Percentiles rank a stretch among this genome's conserved stretches.
phyloP scores from a whole-genome alignment of 2,888 invertebrate genomes.

The Drosophila neutralis region DNA sequence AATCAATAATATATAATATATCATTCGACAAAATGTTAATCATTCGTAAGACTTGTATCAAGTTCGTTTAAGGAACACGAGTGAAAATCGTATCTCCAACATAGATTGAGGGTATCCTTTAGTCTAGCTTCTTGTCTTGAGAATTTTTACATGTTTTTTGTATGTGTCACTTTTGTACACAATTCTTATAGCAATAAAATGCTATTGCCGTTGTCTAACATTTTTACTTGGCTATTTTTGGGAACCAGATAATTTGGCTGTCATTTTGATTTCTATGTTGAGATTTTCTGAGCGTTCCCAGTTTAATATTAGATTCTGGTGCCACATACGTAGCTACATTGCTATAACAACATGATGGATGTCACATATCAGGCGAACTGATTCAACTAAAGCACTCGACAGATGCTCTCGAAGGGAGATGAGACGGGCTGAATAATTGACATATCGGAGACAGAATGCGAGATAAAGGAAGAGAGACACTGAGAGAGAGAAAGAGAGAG shows the following conservation, averaged over 20 bases:
- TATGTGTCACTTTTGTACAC: neutral
- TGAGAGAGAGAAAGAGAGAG: neutral
- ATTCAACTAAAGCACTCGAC: slow-evolving; percentile 9
- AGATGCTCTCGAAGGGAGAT: neutral
- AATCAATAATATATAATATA: neutral
- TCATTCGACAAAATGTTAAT: neutral
- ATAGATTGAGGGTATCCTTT: neutral
- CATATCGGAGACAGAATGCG: slow-evolving; percentile 6
- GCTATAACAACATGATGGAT: slow-evolving; percentile 4
- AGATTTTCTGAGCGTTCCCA: neutral
- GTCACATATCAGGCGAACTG: slow-evolving; percentile 4
- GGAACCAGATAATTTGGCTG: neutral
- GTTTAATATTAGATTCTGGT: neutral
- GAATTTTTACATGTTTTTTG: neutral
- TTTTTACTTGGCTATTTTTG: slow-evolving; percentile 5
- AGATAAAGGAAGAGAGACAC: neutral
- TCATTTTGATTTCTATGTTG: neutral
- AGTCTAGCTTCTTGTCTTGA: neutral
- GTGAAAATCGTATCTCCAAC: neutral
- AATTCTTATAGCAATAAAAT: neutral
- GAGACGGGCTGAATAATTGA: slow-evolving; percentile 27
- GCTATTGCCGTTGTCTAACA: neutral
- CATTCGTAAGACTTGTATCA: neutral
- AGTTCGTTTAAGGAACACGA: neutral
- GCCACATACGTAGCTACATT: slow-evolving; percentile 1